Percentiles rank a stretch among this genome's conserved stretches.
phyloP scores from a whole-genome alignment of 2,113 vertebrate genomes.

The Oreochromis aureus region DNA sequence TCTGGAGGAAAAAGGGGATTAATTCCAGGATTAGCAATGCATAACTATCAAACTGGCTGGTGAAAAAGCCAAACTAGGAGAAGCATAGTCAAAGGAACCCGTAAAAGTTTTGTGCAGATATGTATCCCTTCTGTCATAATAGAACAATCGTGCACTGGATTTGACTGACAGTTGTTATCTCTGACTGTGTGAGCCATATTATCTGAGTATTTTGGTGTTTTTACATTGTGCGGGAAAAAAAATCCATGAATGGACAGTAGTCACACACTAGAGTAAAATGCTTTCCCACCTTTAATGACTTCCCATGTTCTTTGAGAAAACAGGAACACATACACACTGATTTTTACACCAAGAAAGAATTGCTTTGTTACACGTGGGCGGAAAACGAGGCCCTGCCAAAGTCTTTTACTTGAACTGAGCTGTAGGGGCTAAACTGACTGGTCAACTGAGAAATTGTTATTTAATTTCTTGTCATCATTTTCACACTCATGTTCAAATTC shows the following conservation, averaged over 20 bases:
- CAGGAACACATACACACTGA: not conserved
- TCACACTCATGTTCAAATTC: not conserved
- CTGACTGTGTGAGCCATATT: not conserved
- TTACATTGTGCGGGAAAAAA: not conserved
- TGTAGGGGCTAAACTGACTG: not conserved
- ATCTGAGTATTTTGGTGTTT: not conserved
- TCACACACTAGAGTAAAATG: not conserved
- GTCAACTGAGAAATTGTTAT: not conserved
- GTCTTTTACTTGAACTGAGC: not conserved
- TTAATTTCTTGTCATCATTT: not conserved
- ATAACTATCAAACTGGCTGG: not conserved
- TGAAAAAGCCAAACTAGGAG: not conserved
- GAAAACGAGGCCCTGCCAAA: not conserved
- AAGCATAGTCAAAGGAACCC: not conserved
- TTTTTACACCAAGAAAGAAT: not conserved
- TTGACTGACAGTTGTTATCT: not conserved
- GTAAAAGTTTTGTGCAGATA: not conserved
- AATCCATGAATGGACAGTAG: constrained; percentile 1
- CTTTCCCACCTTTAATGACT: constrained; percentile 23
- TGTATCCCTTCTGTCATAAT: not conserved
- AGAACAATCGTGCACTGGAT: not conserved
- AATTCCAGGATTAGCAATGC: not conserved
- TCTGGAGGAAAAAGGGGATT: not conserved
- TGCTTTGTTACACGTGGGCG: not conserved
- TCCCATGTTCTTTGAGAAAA: not conserved